Base-by-base conservation (phyloP, 2,113 vertebrate genomes). In the Rhipidura dahli region DNA sequence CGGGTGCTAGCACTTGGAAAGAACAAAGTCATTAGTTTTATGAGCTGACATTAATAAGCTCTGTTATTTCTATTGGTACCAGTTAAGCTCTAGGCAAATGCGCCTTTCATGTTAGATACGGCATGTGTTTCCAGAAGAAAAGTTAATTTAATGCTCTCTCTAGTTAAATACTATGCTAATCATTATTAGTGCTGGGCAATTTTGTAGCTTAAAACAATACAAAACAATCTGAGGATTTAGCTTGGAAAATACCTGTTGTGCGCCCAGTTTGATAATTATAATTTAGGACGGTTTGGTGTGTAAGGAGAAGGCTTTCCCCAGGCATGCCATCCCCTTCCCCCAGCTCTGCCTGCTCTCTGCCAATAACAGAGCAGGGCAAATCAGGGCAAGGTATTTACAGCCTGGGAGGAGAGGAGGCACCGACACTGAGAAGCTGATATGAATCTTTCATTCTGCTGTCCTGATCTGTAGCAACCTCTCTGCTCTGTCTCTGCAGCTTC, bases 41-140 rank as follows among this genome's bases (percentile, higher is more conserved):
- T 50, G 60, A 75, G 79, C 90, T 69, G 80, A 91, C 35, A 87
- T 92, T 96, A 96, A 96, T 91, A 72, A 76, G 56, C 76, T 57
- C 64, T 57, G 51, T 90, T 83, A 63, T 44, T 92, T 77, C 80
- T 91, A 76, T 18, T 93, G 60, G 77, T 94, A 64, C 42, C 61
- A 88, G 77, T 80, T 75, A 87, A 66, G 84, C 75, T 95, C 51
- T 66, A 83, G 65, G 87, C 83, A 95, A 96, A 96, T 31, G 73
- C 0, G 24, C 57, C 69, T 94, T 96, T 95, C 87, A 90, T 68
- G 90, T 71, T 83, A 86, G 54, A 47, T 75, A 63, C 1, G 1
- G 53, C 21, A 89, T 13, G 69, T 26, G 53, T 78, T 85, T 89
- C 42, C 73, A 76, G 78, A 90, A 69, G 66, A 82, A 91, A 63